Evolutionary conservation across 2,797 vertebrate species (phyloP).

Genomic region (Cyprinodon diabolis): DNA sequence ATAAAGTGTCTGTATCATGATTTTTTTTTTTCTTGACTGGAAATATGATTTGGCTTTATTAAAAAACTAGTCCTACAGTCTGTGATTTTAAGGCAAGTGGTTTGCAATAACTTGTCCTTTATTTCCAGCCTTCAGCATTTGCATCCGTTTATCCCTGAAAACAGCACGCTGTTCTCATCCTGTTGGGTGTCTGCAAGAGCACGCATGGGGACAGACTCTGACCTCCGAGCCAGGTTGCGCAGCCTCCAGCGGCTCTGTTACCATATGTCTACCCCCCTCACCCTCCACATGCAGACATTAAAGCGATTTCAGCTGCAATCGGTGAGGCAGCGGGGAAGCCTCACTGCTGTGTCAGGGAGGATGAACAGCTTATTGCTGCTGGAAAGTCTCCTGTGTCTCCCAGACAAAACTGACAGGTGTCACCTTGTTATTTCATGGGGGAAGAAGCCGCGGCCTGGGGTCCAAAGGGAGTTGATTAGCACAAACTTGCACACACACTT

Average conservation of each 20-base stretch:
- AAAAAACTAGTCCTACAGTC: background rate
- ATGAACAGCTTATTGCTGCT: conserved; percentile 49
- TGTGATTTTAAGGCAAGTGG: conserved; percentile 9
- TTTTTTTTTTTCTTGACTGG: too few species aligned
- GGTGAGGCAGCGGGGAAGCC: conserved; percentile 28
- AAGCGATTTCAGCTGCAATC: conserved; percentile 24
- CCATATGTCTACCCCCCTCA: conserved; percentile 28
- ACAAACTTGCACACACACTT: conserved; percentile 46
- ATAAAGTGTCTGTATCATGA: too few species aligned
- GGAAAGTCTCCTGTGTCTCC: conserved; percentile 22
- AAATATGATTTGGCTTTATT: too few species aligned
- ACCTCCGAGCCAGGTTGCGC: conserved; percentile 43
- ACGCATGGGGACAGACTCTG: conserved; percentile 33
- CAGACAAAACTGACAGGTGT: conserved; percentile 67
- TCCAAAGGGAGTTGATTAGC: conserved; percentile 71
- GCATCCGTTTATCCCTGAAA: background rate
- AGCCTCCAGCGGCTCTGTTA: conserved; percentile 32
- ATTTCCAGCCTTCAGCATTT: background rate
- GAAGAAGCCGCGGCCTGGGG: conserved; percentile 15
- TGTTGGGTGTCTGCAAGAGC: conserved; percentile 23
- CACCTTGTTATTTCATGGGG: conserved; percentile 67
- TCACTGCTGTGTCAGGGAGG: conserved; percentile 34
- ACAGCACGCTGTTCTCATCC: background rate
- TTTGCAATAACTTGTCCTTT: background rate
- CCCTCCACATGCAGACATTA: conserved; percentile 17